Percentiles rank a stretch among this genome's conserved stretches.
These are phyloP conservation scores for Alloscopus bannaensis DNA, from an alignment of 2,888 invertebrate species.

Conservation along the genomic window DNA sequence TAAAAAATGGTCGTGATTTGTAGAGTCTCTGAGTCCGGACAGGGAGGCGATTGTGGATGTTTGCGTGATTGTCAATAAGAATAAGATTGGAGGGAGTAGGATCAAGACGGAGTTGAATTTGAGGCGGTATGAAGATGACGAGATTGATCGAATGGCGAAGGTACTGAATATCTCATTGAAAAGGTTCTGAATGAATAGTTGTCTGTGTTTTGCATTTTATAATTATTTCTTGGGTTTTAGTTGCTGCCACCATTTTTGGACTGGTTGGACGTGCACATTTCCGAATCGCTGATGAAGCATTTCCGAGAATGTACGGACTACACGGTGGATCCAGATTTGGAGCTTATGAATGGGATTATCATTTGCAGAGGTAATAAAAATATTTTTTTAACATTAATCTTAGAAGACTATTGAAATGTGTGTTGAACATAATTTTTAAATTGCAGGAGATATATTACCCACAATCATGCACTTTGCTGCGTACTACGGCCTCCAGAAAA, in stretches of 20 bases:
- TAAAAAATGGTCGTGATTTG: too few relatives aligned
- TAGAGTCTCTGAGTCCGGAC: constrained; percentile 68
- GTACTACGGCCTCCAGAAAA: constrained; percentile 70
- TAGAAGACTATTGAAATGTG: not conserved
- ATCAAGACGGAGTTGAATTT: constrained; percentile 69
- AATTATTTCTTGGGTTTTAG: constrained; percentile 40
- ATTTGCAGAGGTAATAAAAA: constrained; percentile 62
- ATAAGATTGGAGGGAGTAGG: constrained; percentile 69
- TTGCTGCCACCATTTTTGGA: constrained; percentile 68
- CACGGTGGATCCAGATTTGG: constrained; percentile 67
- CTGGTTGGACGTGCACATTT: constrained; percentile 68
- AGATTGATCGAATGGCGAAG: constrained; percentile 69
- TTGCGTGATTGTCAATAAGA: constrained; percentile 63
- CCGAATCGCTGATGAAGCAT: constrained; percentile 64
- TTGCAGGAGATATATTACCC: constrained; percentile 50
- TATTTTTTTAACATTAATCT: not conserved
- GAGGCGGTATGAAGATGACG: constrained; percentile 64
- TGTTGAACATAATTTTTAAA: not conserved
- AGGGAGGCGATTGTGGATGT: constrained; percentile 70
- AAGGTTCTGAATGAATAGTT: constrained; percentile 2
- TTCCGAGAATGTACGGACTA: constrained; percentile 68
- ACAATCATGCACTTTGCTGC: constrained; percentile 72
- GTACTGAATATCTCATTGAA: constrained; percentile 32
- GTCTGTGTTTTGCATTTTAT: constrained; percentile 19
- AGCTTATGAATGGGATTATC: constrained; percentile 71